Evolutionary conservation across 2,113 vertebrate genomes (phyloP), one percentile per base, ranked within the genome.

Genomic region (Carlito syrichta): DNA sequence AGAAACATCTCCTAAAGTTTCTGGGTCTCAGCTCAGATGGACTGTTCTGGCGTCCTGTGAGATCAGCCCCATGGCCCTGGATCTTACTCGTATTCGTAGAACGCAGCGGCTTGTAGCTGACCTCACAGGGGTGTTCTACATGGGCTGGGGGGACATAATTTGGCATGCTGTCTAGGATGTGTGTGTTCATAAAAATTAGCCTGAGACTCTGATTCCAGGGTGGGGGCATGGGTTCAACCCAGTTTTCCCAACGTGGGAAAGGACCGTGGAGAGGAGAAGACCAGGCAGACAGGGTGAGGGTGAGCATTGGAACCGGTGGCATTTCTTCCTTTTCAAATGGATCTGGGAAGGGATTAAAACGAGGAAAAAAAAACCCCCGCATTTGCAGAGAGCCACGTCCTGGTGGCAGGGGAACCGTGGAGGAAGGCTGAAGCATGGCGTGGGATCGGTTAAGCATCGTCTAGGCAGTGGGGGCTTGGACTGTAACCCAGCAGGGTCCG

Each of bases 401-500:
- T 63, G 52, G 86, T 0, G 4, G 85, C 30, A 2, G 20, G 43
- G 10, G 48, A 27, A 25, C n/a, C 0, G 0, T 52, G 14, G 62
- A 91, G 19, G 71, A 90, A 66, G 94, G 40, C 68, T 40, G 56
- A 81, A 50, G 60, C 54, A 54, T n/a, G 48, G 40, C 0, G 0
- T 17, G 68, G 50, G 77, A n/a, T 68, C 82, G 32, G 43, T 30
- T 87, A 27, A 94, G 43, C 48, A 17, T 91, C 60, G 13, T 73
- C 23, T 16, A 16, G 94, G 54, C 62, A 0, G 8, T 20, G n/a
- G 86, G 48, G 20, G 73, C 50, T 95, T 96, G 78, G 90, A 77
- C 66, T 83, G n/a, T 84, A 96, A 94, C 91, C 95, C 96, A 93
- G 62, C 6, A 2, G 40, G 40, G 82, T 92, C 97, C 74, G 0